Percentiles rank a stretch among this genome's conserved stretches.
Conservation (phyloP, 2,888 invertebrate species). For the Azorinus chamasolen region DNA sequence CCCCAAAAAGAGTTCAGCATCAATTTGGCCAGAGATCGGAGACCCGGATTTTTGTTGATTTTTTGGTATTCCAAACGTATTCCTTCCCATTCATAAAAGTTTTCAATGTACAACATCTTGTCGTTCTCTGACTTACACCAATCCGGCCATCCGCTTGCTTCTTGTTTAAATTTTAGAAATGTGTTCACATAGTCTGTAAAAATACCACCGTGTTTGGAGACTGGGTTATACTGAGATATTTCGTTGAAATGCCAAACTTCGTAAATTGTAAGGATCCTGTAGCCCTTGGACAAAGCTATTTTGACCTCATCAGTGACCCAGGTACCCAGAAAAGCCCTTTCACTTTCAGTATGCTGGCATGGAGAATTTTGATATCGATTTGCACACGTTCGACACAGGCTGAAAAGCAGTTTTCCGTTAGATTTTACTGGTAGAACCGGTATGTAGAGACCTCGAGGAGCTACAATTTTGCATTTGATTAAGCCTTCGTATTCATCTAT, state of each 20-base stretch:
- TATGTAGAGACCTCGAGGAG: conserved; percentile 10
- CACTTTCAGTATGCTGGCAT: conserved; percentile 75
- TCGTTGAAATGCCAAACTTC: conserved; percentile 33
- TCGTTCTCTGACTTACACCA: conserved; percentile 49
- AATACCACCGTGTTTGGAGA: background rate
- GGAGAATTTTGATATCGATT: conserved; percentile 16
- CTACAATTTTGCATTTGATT: conserved; percentile 21
- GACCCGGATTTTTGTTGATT: conserved; percentile 32
- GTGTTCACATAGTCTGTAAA: conserved; percentile 22
- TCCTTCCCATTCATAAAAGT: conserved; percentile 42
- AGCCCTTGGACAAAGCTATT: conserved; percentile 22
- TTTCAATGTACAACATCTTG: conserved; percentile 60
- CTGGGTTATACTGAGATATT: conserved; percentile 18
- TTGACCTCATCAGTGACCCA: conserved; percentile 81
- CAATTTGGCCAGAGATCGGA: conserved; percentile 32
- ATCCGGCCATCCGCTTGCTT: conserved; percentile 66
- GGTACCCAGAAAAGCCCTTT: conserved; percentile 73
- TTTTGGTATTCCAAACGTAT: conserved; percentile 16
- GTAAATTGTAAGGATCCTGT: conserved; percentile 12
- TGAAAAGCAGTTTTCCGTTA: conserved; percentile 78
- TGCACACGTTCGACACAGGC: conserved; percentile 74
- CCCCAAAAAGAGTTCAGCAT: too few relatives aligned
- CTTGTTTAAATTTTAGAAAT: conserved; percentile 28
- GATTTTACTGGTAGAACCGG: conserved; percentile 16
- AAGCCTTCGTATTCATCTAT: conserved; percentile 9